Conservation (phyloP, 1,140 invertebrate genomes). For the Ips typographus region DNA sequence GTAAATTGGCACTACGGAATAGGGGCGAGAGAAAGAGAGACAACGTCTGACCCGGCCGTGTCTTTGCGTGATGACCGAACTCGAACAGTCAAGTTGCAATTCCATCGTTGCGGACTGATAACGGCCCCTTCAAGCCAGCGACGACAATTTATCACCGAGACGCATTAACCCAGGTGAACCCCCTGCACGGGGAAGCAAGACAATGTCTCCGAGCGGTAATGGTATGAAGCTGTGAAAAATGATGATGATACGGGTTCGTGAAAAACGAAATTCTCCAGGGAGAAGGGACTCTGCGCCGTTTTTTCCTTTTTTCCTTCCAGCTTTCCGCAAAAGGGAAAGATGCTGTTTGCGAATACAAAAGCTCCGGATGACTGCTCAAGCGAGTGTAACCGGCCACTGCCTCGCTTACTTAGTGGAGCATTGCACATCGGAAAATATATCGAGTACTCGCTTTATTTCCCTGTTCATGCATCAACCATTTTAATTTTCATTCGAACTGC, state of each 20-base stretch:
- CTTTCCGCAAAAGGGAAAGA: conserved; percentile 20
- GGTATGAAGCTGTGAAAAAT: conserved; percentile 50
- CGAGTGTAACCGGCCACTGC: conserved; percentile 27
- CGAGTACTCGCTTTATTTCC: background rate
- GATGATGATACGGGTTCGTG: conserved; percentile 51
- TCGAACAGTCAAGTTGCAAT: conserved; percentile 39
- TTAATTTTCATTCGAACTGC: too few species aligned
- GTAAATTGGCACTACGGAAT: conserved; percentile 46
- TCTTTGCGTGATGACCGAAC: conserved; percentile 35
- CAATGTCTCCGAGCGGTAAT: conserved; percentile 51
- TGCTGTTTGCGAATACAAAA: conserved; percentile 31
- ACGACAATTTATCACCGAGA: conserved; percentile 52
- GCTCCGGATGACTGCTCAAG: conserved; percentile 39
- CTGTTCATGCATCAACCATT: too few species aligned
- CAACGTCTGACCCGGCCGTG: conserved; percentile 27
- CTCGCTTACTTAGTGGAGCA: conserved; percentile 1
- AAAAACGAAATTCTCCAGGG: conserved; percentile 47
- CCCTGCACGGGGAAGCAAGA: conserved; percentile 45
- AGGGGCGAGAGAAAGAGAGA: conserved; percentile 22
- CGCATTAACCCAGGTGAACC: conserved; percentile 53
- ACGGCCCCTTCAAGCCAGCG: conserved; percentile 39
- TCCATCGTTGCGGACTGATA: conserved; percentile 40
- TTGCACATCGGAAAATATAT: background rate
- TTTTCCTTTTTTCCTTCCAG: conserved; percentile 21
- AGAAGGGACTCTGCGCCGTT: conserved; percentile 21